These are phyloP conservation scores for Eutrigla gurnardus DNA, from an alignment of 2,797 vertebrate species.

Conservation along the genomic window DNA sequence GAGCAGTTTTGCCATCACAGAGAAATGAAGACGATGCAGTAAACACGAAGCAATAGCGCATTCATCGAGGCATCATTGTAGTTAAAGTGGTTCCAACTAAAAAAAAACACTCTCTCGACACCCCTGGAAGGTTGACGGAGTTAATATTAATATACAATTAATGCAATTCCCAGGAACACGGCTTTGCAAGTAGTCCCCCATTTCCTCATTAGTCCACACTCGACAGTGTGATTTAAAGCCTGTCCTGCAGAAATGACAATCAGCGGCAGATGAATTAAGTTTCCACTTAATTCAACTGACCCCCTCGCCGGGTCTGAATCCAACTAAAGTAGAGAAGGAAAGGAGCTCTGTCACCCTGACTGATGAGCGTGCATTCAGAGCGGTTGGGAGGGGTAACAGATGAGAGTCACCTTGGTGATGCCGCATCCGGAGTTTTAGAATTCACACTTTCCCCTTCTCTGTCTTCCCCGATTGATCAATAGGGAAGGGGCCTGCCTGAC, in stretches of 20 bases:
- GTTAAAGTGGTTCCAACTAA: background rate
- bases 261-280: conserved; percentile 44
- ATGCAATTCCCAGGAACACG: background rate
- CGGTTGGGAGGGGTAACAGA: conserved; percentile 57
- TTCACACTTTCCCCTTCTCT: conserved; percentile 58
- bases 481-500: conserved; percentile 68
- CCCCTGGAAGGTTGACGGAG: background rate
- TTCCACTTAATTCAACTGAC: conserved; percentile 42
- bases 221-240: conserved; percentile 22
- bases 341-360: conserved; percentile 56
- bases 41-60: conserved; percentile 3
- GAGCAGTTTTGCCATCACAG: conserved; percentile 20
- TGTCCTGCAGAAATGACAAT: conserved; percentile 47
- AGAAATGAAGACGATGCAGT: conserved; percentile 14
- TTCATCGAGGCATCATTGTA: background rate
- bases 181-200: conserved; percentile 3
- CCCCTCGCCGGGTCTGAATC: conserved; percentile 45
- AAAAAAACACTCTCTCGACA: background rate
- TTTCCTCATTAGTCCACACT: conserved; percentile 16
- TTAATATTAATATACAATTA: conserved; percentile 10
- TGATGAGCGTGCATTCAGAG: conserved; percentile 60
- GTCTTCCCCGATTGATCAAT: conserved; percentile 80
- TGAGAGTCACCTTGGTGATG: conserved; percentile 76
- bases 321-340: conserved; percentile 44
- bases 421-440: conserved; percentile 77